Base-by-base conservation (phyloP, 2,888 invertebrate genomes). In the Alcis repandata region DNA sequence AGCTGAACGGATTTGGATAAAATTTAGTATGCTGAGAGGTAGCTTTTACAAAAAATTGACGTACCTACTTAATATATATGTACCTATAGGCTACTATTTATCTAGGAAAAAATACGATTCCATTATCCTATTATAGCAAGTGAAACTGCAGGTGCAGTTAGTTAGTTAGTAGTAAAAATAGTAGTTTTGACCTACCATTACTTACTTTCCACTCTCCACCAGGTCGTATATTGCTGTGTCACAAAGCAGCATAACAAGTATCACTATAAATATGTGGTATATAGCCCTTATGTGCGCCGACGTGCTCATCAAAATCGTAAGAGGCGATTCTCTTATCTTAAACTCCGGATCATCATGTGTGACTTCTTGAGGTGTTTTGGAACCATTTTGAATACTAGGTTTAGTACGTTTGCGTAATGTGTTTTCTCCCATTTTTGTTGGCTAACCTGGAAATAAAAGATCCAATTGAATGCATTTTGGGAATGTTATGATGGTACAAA, bases 251-350 rank as follows among this genome's bases (percentile, higher is more conserved):
- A 96, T 91, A 58, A 97, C 92, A 38, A 98, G 91, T 71, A 96
- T 96, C 17, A 96, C 96, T 51, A 96, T 94, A 87, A 98, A 98
- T 71, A 98, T 96, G 83, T 98, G 96, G 85, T 98, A 97, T 72
- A 98, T 96, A 2, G 97, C 96, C 76, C 95, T 94, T 77, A 98
- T 96, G 87, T 98, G 98, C 57, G 95, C 94, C 0, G 91, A 91
- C 54, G 96, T 95, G 80, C 96, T 95, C 74, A 97, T 94, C 20
- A 98, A 93, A 67, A 96, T 96, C 0, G 97, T 98, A 61, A 98
- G 91, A n/a, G 96, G 92, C 0, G 98, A 98, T 82, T 97, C 96
- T 69, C 98, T 94, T 8, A 94, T 83, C n/a, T 94, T 82, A 81
- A 97, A 98, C 64, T 90, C 90, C 22, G 81, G 73, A 20, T 74